Percentiles rank a stretch among this genome's conserved stretches.
Evolutionary conservation across 2,113 vertebrate species (phyloP).

Genomic region (Cochlearius cochlearius): DNA sequence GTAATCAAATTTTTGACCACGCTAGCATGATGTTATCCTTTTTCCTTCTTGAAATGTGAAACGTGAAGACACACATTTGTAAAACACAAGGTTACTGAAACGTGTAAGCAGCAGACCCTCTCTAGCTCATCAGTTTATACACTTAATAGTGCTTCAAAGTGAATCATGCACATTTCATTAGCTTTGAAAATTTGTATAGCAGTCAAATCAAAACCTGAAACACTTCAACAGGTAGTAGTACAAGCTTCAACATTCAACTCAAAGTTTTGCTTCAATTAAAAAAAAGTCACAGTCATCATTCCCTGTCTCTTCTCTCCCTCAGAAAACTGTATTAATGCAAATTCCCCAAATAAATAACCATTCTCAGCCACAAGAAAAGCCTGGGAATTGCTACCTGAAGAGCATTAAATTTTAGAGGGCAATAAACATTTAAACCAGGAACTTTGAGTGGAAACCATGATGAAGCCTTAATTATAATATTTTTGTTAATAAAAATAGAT

Average conservation of each 20-base stretch:
- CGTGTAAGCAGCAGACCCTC: background rate
- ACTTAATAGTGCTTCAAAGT: background rate
- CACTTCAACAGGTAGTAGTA: background rate
- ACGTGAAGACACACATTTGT: background rate
- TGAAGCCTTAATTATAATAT: conserved; percentile 40
- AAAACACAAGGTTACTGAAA: background rate
- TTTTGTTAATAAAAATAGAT: conserved; percentile 59
- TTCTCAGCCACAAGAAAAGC: background rate
- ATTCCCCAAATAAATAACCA: background rate
- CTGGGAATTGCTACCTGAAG: conserved; percentile 52
- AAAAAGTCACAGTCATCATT: background rate
- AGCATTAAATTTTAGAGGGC: background rate
- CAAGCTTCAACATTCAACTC: background rate
- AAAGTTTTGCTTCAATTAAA: background rate
- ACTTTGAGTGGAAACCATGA: conserved; percentile 46
- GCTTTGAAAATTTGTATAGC: background rate
- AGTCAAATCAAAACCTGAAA: background rate
- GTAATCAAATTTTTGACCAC: background rate
- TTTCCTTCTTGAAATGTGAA: background rate
- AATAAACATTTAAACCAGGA: conserved; percentile 11
- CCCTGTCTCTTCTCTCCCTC: background rate
- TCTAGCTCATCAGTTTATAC: background rate
- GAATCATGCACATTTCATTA: background rate
- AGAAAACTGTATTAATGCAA: background rate
- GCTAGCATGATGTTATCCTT: background rate